Base-by-base conservation (phyloP, 2,888 invertebrate species). In the Polyommatus iphigenia region DNA sequence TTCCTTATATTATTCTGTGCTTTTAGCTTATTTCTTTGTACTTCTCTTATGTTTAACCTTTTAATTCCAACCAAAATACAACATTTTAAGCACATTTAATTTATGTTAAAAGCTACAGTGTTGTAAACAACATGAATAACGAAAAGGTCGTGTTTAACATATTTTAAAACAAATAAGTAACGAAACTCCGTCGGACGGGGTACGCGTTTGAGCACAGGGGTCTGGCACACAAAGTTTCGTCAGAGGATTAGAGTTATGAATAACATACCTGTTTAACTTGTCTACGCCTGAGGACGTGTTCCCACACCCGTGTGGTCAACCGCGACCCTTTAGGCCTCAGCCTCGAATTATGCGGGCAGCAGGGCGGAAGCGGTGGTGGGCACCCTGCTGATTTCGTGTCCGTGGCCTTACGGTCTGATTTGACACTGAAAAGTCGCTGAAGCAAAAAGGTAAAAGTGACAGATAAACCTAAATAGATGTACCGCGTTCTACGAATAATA, bases 151-250 rank as follows among this genome's bases (percentile, higher is more conserved):
- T 67, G 67, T 67, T 67, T 67, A 67, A 67, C 67, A 67, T 67
- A 67, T 67, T 67, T 29, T 15, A 67, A 32, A 67, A 67, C 29
- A 67, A 67, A 67, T 67, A 67, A 67, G 67, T 62, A 62, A 59
- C 62, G 20, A 67, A 62, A 67, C 67, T 67, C 67, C 4, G 24
- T 8, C 62, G 62, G 10, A 24, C 13, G 62, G 4, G 15, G 20
- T 67, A 18, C 67, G 67, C 67, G 29, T 62, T 67, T 15, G 15
- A 32, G 15, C 18, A 32, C 67, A 32, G 24, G 29, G 67, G 13
- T 29, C 46, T 10, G 10, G 46, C 0, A 13, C 29, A 18, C 29
- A 32, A 67, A 67, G 20, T 62, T 62, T 20, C 3, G 24, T 20
- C 24, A 24, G 20, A 24, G 62, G 62, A 62, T 62, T 8, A 62